Evolutionary conservation across 2,113 vertebrate genomes (phyloP).

Genomic region (Tylochromis polylepis): DNA sequence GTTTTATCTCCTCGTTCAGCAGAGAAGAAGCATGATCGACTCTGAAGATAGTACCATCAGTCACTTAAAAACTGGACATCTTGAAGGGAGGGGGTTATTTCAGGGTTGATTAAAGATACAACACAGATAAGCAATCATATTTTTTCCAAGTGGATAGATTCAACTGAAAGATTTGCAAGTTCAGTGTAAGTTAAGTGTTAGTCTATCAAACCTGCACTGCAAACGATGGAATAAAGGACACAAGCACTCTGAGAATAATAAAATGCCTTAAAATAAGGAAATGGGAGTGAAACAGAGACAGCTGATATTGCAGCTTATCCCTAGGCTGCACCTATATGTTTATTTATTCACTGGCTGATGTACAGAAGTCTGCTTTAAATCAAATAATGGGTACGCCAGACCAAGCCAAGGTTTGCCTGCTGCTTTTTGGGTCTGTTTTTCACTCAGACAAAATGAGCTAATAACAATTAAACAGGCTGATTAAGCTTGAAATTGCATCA

Average conservation of each 20-base stretch:
- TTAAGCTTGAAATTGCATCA: neutral
- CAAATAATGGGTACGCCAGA: neutral
- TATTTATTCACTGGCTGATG: neutral
- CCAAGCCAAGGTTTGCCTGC: neutral
- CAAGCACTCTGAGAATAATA: neutral
- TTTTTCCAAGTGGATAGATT: neutral
- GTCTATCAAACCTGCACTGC: neutral
- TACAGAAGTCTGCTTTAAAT: neutral
- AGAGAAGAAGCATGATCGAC: neutral
- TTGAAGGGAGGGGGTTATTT: neutral
- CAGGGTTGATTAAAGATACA: constrained; percentile 35
- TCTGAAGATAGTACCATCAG: neutral
- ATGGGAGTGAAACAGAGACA: neutral
- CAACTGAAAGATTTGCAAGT: neutral
- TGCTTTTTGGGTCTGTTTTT: neutral
- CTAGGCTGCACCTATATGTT: neutral
- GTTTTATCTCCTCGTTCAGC: neutral
- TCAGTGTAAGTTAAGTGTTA: neutral
- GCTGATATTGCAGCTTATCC: neutral
- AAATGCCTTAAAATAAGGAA: neutral
- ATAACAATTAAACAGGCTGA: neutral
- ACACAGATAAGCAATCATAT: neutral
- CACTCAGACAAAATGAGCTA: neutral
- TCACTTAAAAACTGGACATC: constrained; percentile 15
- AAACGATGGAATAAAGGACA: neutral